Evolutionary conservation across 1,140 invertebrate genomes (phyloP), one percentile per base, ranked within the genome.

Genomic region (Stenopsyche tienmushanensis): DNA sequence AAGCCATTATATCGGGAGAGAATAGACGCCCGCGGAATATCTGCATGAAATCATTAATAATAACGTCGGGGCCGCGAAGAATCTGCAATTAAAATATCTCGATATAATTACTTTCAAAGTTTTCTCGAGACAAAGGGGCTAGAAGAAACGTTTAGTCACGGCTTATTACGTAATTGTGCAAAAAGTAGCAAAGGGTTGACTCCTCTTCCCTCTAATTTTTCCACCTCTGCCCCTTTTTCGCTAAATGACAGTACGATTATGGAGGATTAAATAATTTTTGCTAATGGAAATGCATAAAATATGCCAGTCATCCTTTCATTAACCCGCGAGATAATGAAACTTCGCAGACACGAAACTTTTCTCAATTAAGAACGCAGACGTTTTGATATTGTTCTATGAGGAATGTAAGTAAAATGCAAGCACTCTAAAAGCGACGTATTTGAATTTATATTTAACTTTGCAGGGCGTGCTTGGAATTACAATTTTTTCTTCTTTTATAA

Each of bases 61-160:
- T 66, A n/a, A n/a, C n/a, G n/a, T n/a, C n/a, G n/a, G n/a, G n/a
- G n/a, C 49, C 63, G 17, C 7, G 21, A 66, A 63, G 68, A 70
- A 70, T 70, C 68, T 66, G 59, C 64, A 70, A 70, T 70, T 70
- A 70, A 70, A 70, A 70, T 70, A 70, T 70, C 68, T 64, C 66
- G 63, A 66, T 66, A 70, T 70, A 70, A 70, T 66, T 64, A 66
- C 64, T 64, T 55, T 21, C 20, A 70, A 69, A 69, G 17, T 65
- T 69, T 66, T 59, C 41, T 29, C 25, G 20, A 2, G 58, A 55
- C 21, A 42, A 64, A 63, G 47, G 59, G 67, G 62, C 50, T 65
- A 57, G 44, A 53, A 63, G 62, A 70, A 66, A 47, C 68, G 68
- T 70, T 70, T 70, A 70, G 68, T 70, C 68, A 70, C 62, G 68